phyloP scores from a whole-genome alignment of 2,113 vertebrate genomes.

The Pterophyllum scalare region DNA sequence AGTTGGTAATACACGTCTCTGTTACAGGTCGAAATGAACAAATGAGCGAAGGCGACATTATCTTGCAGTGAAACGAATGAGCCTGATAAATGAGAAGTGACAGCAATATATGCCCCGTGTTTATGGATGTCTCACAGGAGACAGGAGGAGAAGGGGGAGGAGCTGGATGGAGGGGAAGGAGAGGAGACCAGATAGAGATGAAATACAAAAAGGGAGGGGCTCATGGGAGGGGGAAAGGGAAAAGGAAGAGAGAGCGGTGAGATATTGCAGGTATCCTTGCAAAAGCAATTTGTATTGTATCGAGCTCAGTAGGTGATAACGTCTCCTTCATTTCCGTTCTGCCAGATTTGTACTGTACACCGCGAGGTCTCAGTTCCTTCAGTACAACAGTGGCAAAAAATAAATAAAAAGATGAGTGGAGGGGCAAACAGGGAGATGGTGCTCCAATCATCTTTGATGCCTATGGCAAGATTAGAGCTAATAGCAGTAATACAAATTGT shows the following conservation, averaged over 20 bases:
- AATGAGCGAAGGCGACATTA: constrained; percentile 65
- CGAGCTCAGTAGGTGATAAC: constrained; percentile 60
- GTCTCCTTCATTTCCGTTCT: constrained; percentile 70
- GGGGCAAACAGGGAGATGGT: constrained; percentile 23
- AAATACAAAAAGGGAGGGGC: constrained; percentile 13
- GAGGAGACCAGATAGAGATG: constrained; percentile 31
- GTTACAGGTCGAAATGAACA: constrained; percentile 54
- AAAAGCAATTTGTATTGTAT: constrained; percentile 70
- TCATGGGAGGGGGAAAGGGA: not conserved
- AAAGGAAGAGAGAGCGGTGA: constrained; percentile 2
- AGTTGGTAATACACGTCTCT: constrained; percentile 40
- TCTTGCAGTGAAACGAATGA: constrained; percentile 54
- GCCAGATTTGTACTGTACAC: constrained; percentile 57
- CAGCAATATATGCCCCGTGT: constrained; percentile 52
- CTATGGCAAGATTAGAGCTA: constrained; percentile 51
- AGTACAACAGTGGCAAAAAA: constrained; percentile 17
- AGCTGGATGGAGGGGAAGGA: constrained; percentile 1
- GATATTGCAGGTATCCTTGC: constrained; percentile 43
- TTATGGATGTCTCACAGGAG: constrained; percentile 51
- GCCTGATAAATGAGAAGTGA: constrained; percentile 60
- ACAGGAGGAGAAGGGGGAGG: not conserved
- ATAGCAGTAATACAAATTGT: constrained; percentile 26
- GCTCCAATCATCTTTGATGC: constrained; percentile 49
- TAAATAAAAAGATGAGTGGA: constrained; percentile 30
- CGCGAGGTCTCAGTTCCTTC: constrained; percentile 35